Conservation (phyloP, 2,113 vertebrate species). For the Syrmaticus mikado region DNA sequence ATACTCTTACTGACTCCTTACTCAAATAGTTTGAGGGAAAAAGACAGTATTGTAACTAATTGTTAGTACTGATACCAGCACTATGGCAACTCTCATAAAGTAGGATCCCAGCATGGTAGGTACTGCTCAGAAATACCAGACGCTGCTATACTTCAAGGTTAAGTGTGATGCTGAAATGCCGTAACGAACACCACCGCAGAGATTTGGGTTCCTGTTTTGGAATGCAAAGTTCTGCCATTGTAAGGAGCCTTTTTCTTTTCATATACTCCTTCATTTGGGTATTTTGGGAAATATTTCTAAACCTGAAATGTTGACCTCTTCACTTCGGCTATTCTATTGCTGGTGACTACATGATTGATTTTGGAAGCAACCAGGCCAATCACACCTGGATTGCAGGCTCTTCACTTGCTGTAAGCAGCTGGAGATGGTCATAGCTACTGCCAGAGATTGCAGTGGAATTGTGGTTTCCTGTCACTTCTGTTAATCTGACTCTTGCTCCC, state of each 20-base stretch:
- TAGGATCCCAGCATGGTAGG: fast-evolving
- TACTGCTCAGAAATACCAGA: background rate
- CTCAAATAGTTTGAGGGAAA: background rate
- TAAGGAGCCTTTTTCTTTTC: background rate
- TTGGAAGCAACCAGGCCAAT: background rate
- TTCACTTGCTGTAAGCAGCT: background rate
- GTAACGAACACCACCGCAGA: background rate
- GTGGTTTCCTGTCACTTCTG: background rate
- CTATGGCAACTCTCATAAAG: background rate
- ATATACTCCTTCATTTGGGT: background rate
- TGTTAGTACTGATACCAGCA: background rate
- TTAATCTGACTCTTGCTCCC: background rate
- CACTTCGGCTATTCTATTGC: background rate
- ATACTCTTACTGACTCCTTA: background rate
- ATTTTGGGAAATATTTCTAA: background rate
- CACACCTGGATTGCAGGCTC: fast-evolving
- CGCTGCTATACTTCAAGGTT: background rate
- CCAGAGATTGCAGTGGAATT: background rate
- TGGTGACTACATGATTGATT: background rate
- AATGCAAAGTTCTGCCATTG: background rate
- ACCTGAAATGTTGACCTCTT: background rate
- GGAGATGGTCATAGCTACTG: background rate
- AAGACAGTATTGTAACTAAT: background rate
- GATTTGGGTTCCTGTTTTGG: background rate
- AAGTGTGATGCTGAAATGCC: background rate